Evolutionary conservation across 2,888 invertebrate species (phyloP), one percentile per base, ranked within the genome.

Genomic region (Troides aeacus): DNA sequence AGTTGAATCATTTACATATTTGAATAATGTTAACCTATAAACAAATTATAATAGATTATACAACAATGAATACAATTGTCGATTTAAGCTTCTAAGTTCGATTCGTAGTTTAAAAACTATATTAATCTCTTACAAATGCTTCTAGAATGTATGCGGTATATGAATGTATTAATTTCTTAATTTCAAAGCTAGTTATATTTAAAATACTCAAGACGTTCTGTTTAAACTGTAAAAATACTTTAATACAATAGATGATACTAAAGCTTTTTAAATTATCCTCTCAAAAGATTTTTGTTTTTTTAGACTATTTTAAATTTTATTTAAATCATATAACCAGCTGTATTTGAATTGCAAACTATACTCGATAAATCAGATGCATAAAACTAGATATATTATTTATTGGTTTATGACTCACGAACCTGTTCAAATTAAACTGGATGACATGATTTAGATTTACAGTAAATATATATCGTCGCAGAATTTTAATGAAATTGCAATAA

Each of bases 371-470:
- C 15, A 59, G 24, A 15, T 59, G 23, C 15, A 59, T 23, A 59
- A 24, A 59, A 59, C 24, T 59, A 30, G 24, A 59, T 59, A 24
- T 23, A 59, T 59, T 17, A 59, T 23, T 59, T 17, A 59, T 59
- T 59, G 1, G 17, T 10, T 59, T 24, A 24, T 59, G 59, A 59
- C 23, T 59, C 59, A 59, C 17, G 23, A 59, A 59, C 59, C 1
- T 59, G 30, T 24, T 30, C 59, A 59, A 59, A 59, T 24, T 24
- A 24, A 24, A 21, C 57, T 57, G 57, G 57, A 57, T 57, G n/a
- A 23, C 23, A 24, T 21, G 57, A 23, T 57, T 57, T 59, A 17
- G 24, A 59, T 24, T 15, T 59, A 59, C 24, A 17, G 50, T 50
- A 50, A 18, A 50, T 12, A 39, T 39, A 10, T 39, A 8, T 7